Evolutionary conservation across 2,888 invertebrate species (phyloP), one percentile per base, ranked within the genome.

Genomic region (Cantharis rufa): DNA sequence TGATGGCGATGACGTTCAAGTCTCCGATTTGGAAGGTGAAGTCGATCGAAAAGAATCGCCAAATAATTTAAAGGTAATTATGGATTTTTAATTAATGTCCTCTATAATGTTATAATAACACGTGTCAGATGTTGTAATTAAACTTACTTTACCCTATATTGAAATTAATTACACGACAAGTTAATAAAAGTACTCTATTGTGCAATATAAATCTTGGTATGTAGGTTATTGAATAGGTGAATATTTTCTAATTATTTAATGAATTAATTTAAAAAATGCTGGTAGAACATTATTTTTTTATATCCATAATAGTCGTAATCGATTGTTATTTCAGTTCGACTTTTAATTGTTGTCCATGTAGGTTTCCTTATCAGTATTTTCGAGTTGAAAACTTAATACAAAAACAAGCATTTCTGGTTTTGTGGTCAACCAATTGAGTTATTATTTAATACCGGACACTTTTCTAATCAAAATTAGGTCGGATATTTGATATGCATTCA

Each of bases 11-110:
- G 87, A 87, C 76, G 90, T 91, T 74, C 90, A 91, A 86, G 90
- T 91, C 10, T 91, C 91, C 82, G 91, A 91, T 83, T 88, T 91
- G 62, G 91, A 88, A 76, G 83, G 89, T 62, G 91, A 91, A 76
- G 90, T 90, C 84, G 91, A 91, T 83, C 90, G 90, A 15, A 90
- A 82, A 32, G 79, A 75, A 32, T 70, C 79, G 70, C 79, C 84
- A 79, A 86, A 85, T 77, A 83, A 86, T 78, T 83, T 86, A 84
- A 87, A 88, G 88, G 88, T 87, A 82, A 72, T 82, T 71, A n/a
- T 24, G 24, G 15, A 18, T 66, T 72, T 11, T 63, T 32, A n/a
- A 32, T 48, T 32, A 66, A 21, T 66, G 16, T 16, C 2, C 24
- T 66, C n/a, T 21, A 66, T 64, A 16, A 64, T n/a, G 24, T 66